phyloP scores from a whole-genome alignment of 2,797 vertebrate species.

The Pangasius sanitwongsei region DNA sequence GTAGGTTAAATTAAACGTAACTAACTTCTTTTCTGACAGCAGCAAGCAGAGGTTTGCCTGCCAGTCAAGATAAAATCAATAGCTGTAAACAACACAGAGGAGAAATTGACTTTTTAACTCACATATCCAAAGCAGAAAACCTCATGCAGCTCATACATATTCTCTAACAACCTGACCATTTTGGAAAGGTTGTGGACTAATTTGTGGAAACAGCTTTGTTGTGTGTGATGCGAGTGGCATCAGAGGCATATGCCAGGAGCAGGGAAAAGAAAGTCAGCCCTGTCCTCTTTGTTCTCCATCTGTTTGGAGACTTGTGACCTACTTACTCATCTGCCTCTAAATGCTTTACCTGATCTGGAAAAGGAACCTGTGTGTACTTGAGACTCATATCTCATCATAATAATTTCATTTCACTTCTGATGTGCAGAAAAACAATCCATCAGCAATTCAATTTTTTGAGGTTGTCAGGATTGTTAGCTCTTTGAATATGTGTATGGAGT shows the following conservation, averaged over 20 bases:
- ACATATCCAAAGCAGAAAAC: slow-evolving; percentile 34
- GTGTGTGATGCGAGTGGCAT: slow-evolving; percentile 26
- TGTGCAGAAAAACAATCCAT: neutral
- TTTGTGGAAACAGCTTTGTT: slow-evolving; percentile 12
- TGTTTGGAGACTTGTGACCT: slow-evolving; percentile 21
- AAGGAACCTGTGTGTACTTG: neutral
- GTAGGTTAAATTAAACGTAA: neutral
- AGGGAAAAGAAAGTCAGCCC: slow-evolving; percentile 39
- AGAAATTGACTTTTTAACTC: slow-evolving; percentile 59
- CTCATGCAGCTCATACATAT: neutral
- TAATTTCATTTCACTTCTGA: neutral
- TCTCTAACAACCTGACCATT: neutral
- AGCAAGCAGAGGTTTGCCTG: slow-evolving; percentile 70
- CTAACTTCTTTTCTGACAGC: slow-evolving; percentile 72
- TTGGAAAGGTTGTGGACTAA: neutral
- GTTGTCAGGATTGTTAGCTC: neutral
- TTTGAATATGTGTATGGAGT: neutral
- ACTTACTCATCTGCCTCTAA: slow-evolving; percentile 44
- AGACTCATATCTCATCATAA: slow-evolving; percentile 3
- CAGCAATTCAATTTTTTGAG: neutral
- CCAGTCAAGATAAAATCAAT: slow-evolving; percentile 76
- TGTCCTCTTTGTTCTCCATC: slow-evolving; percentile 47
- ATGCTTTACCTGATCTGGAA: slow-evolving; percentile 32
- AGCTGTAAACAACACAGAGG: slow-evolving; percentile 67
- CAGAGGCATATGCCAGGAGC: slow-evolving; percentile 18